phyloP scores from a whole-genome alignment of 2,113 vertebrate genomes.

The Amphiprion ocellaris region DNA sequence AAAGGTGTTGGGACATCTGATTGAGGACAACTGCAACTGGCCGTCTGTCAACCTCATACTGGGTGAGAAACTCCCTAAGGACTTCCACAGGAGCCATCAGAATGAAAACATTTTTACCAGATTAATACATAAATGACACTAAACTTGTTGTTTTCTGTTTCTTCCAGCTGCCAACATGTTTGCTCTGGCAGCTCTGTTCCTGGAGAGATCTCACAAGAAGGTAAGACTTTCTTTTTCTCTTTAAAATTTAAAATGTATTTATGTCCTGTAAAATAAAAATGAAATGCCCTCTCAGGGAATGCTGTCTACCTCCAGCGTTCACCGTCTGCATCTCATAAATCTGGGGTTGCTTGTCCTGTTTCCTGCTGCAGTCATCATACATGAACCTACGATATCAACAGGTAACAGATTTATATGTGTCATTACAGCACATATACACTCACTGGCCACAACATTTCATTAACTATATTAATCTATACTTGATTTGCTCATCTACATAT shows the following conservation, averaged over 20 bases:
- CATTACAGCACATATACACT: too few species aligned
- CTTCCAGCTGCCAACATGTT: conserved; percentile 70
- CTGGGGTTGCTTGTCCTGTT: conserved; percentile 55
- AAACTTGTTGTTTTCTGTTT: background rate
- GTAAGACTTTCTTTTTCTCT: conserved; percentile 38
- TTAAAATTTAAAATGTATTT: background rate
- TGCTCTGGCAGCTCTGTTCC: conserved; percentile 54
- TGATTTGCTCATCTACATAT: too few species aligned
- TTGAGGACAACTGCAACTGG: conserved; percentile 67
- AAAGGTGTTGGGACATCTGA: conserved; percentile 76
- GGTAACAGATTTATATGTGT: conserved; percentile 42
- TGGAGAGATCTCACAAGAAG: conserved; percentile 68
- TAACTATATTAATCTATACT: too few species aligned
- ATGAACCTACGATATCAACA: conserved; percentile 52
- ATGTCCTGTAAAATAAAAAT: background rate
- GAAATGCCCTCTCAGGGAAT: conserved; percentile 22
- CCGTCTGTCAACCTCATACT: conserved; percentile 60
- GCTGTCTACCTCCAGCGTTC: conserved; percentile 29
- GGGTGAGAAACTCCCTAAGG: conserved; percentile 18
- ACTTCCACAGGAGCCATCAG: background rate
- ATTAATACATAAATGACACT: background rate
- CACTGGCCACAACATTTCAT: too few species aligned
- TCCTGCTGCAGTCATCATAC: conserved; percentile 52
- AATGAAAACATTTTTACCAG: background rate
- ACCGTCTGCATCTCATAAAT: conserved; percentile 59